A percentile compares a stretch with the other conserved stretches of the same genome.
phyloP scores from a whole-genome alignment of 2,113 vertebrate genomes.

The Chlamydotis undulata region DNA sequence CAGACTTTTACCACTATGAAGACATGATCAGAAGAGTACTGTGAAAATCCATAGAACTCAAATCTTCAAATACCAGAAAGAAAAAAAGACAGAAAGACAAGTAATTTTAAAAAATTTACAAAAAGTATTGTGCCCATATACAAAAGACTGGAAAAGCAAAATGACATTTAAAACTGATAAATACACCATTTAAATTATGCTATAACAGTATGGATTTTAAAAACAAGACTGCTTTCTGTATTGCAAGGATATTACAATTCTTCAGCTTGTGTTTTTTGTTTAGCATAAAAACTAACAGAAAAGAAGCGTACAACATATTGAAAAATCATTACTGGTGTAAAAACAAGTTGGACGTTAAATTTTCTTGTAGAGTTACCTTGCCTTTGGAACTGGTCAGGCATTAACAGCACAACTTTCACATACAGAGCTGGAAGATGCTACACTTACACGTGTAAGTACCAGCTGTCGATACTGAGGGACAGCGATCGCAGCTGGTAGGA shows the following conservation, averaged over 20 bases:
- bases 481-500: background rate
- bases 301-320: background rate
- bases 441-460: background rate
- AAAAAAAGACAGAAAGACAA: slow-evolving; percentile 17
- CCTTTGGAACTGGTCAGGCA: background rate
- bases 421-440: background rate
- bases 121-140: slow-evolving; percentile 56
- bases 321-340: background rate
- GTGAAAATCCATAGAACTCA: slow-evolving; percentile 56
- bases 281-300: background rate
- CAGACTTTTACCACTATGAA: slow-evolving; percentile 79
- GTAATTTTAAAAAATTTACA: slow-evolving; percentile 29
- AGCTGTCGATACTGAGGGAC: background rate
- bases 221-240: slow-evolving; percentile 26
- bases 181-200: slow-evolving; percentile 53
- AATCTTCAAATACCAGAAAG: slow-evolving; percentile 61
- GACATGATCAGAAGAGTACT: slow-evolving; percentile 74
- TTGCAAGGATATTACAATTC: slow-evolving; percentile 23
- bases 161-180: slow-evolving; percentile 56
- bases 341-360: background rate
- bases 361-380: background rate
- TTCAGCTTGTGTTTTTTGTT: slow-evolving; percentile 12
- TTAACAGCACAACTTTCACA: background rate
- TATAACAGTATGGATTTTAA: slow-evolving; percentile 13
- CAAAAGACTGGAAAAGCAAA: slow-evolving; percentile 54